phyloP scores from a whole-genome alignment of 2,888 invertebrate genomes.

The Marronus borbonicus region DNA sequence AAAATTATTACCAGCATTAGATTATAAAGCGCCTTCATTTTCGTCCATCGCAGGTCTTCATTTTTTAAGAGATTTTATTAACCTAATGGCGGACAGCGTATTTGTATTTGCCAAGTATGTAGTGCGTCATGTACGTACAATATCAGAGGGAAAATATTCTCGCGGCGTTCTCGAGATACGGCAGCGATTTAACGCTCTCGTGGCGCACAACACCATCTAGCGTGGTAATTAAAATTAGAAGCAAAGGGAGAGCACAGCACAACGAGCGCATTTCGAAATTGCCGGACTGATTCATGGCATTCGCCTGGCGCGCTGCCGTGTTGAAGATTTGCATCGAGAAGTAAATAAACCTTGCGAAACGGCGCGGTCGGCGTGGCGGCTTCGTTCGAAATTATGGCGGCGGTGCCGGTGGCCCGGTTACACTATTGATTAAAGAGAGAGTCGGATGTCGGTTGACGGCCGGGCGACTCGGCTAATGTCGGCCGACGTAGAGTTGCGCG shows the following conservation, averaged over 20 bases:
- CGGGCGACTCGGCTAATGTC: constrained; percentile 24
- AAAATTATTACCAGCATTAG: no score
- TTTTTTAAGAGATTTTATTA: no score
- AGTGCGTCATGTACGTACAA: no score
- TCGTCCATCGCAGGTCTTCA: no score
- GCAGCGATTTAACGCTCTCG: background rate
- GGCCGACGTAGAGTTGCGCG: constrained; percentile 29
- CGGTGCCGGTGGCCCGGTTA: constrained; percentile 38
- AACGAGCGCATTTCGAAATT: constrained; percentile 30
- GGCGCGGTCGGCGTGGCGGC: constrained; percentile 4
- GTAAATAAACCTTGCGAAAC: constrained; percentile 34
- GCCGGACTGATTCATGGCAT: constrained; percentile 26
- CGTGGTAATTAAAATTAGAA: constrained; percentile 29
- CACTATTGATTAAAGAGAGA: constrained; percentile 39
- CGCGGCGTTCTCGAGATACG: background rate
- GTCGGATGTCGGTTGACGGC: constrained; percentile 27
- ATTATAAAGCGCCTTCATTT: no score
- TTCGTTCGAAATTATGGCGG: constrained; percentile 27
- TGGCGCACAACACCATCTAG: constrained; percentile 11
- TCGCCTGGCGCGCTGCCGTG: constrained; percentile 19
- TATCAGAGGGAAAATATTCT: background rate
- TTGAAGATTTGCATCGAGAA: constrained; percentile 33
- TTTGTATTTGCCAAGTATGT: no score
- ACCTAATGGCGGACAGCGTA: no score
- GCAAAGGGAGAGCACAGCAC: background rate